Percentiles rank a stretch among this genome's conserved stretches.
Evolutionary conservation across 2,113 vertebrate species (phyloP).

Genomic region (Puffinus mauretanicus): DNA sequence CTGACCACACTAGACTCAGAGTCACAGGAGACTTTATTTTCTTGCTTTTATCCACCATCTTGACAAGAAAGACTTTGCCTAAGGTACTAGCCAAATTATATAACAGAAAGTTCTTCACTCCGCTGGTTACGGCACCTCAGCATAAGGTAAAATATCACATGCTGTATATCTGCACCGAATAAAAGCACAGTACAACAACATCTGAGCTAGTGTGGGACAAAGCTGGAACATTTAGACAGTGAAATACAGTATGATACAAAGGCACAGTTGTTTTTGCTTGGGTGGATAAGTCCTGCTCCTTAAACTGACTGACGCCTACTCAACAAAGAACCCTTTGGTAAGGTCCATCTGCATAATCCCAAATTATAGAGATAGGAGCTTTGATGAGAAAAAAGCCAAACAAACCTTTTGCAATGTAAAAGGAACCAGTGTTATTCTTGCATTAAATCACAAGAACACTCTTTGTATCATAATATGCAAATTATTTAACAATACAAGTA

Average conservation of each 20-base stretch:
- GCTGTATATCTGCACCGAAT: neutral
- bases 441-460: neutral
- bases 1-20: neutral
- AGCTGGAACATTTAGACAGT: neutral
- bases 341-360: neutral
- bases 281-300: neutral
- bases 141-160: neutral
- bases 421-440: neutral
- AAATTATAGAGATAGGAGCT: rapidly evolving
- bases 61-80: neutral
- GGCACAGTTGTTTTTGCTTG: neutral
- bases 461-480: neutral
- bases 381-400: neutral
- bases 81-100: neutral
- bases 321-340: neutral
- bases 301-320: neutral
- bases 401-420: neutral
- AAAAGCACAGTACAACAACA: neutral
- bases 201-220: neutral
- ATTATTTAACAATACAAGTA: neutral
- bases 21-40: neutral
- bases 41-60: neutral
- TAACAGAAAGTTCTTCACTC: neutral
- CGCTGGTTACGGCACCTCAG: neutral
- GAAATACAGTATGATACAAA: neutral